Conservation (phyloP, 2,888 invertebrate genomes). For the Lacanobia wlatinum region DNA sequence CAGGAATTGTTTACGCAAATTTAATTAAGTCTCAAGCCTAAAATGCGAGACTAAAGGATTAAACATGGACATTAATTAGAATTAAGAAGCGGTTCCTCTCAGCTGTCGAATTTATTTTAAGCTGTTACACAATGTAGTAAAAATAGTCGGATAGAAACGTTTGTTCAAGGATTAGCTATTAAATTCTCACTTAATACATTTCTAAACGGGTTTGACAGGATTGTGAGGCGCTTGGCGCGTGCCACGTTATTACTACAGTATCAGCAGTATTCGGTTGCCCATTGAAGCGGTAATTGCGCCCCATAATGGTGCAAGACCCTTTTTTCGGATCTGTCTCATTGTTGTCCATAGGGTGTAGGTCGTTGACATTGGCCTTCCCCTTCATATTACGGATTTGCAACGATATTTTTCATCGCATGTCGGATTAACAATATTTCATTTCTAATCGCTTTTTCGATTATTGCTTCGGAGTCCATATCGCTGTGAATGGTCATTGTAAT, state of each 20-base stretch:
- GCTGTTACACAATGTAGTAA: slow-evolving; percentile 42
- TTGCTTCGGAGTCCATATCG: slow-evolving; percentile 54
- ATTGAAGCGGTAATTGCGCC: slow-evolving; percentile 85
- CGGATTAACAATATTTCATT: slow-evolving; percentile 85
- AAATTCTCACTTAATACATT: slow-evolving; percentile 55
- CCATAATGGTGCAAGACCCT: slow-evolving; percentile 86
- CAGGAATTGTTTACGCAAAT: slow-evolving; percentile 32
- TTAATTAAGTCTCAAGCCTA: slow-evolving; percentile 30
- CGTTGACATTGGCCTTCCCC: slow-evolving; percentile 89
- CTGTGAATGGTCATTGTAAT: slow-evolving; percentile 72
- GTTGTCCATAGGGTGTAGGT: slow-evolving; percentile 87
- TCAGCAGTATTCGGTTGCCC: slow-evolving; percentile 80
- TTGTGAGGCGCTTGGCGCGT: slow-evolving; percentile 72
- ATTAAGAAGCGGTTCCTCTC: slow-evolving; percentile 32
- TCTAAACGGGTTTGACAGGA: slow-evolving; percentile 69
- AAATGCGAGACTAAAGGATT: slow-evolving; percentile 43
- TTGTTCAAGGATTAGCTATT: slow-evolving; percentile 54
- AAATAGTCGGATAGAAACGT: slow-evolving; percentile 39
- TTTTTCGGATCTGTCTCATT: slow-evolving; percentile 84
- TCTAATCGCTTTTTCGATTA: slow-evolving; percentile 79
- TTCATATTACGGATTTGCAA: slow-evolving; percentile 83
- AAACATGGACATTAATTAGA: slow-evolving; percentile 43
- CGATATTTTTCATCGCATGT: slow-evolving; percentile 84
- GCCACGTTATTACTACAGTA: slow-evolving; percentile 75
- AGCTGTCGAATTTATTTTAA: slow-evolving; percentile 40